Evolutionary conservation across 2,888 invertebrate species (phyloP).

Genomic region (Callinectes sapidus): DNA sequence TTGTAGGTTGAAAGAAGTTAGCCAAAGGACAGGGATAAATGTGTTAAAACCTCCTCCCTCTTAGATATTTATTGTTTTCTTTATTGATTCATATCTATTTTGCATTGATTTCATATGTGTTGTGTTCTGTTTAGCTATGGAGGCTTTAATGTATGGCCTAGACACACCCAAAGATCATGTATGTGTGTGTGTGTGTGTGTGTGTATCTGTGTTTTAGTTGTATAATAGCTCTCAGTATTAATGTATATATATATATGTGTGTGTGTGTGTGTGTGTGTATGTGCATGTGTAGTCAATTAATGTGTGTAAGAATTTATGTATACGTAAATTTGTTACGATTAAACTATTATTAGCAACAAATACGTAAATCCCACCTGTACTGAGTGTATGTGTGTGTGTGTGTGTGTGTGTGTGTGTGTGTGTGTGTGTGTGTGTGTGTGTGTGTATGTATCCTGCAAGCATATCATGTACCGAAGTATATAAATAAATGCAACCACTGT

Average conservation of each 20-base stretch:
- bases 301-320: background rate
- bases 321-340: background rate
- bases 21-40: too few species aligned
- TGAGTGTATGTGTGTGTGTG: constrained; percentile 28
- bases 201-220: background rate
- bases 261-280: background rate
- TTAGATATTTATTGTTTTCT: too few species aligned
- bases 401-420: background rate
- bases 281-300: background rate
- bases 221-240: background rate
- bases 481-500: too few species aligned
- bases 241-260: background rate
- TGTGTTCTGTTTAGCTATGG: background rate
- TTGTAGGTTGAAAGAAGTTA: too few species aligned
- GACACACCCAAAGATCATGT: background rate
- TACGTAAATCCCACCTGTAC: background rate
- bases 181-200: background rate
- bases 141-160: background rate
- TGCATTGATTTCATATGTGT: background rate
- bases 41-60: too few species aligned
- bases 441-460: background rate
- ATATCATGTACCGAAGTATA: background rate
- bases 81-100: background rate
- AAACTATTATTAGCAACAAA: background rate
- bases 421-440: constrained; percentile 39